phyloP scores from a whole-genome alignment of 2,113 vertebrate genomes.

The Corythornis vintsioides region DNA sequence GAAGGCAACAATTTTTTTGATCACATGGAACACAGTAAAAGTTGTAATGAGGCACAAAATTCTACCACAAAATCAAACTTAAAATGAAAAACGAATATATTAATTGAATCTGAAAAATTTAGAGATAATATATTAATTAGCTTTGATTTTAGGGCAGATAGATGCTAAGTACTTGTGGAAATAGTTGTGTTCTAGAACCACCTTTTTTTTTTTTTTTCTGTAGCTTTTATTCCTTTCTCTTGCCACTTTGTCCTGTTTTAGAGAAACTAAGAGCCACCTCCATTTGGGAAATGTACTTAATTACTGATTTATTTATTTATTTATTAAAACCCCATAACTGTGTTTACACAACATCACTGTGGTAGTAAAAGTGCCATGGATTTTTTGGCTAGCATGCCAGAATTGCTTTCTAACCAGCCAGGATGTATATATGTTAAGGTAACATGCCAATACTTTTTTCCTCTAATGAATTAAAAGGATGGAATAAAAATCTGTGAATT shows the following conservation, averaged over 20 bases:
- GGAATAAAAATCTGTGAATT: slow-evolving; percentile 12
- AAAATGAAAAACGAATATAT: not conserved
- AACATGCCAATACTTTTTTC: not conserved
- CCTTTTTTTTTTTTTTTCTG: not conserved
- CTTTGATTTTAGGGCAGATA: not conserved
- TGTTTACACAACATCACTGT: not conserved
- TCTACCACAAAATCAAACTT: not conserved
- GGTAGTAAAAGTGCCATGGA: not conserved
- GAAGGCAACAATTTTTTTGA: not conserved
- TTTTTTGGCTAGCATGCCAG: not conserved
- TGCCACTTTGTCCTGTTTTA: not conserved
- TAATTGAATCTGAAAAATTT: not conserved
- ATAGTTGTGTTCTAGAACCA: not conserved
- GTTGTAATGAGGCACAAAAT: not conserved
- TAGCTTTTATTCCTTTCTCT: not conserved
- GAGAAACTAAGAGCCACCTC: not conserved
- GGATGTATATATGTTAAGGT: not conserved
- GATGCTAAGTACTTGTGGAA: not conserved
- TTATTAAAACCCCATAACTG: not conserved
- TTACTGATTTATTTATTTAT: not conserved
- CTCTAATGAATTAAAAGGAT: not conserved
- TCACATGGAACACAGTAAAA: not conserved
- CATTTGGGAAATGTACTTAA: not conserved
- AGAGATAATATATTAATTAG: not conserved
- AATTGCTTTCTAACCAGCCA: not conserved